A percentile compares a stretch with the other conserved stretches of the same genome.
phyloP scores from a whole-genome alignment of 1,140 invertebrate species.

The Drosophila rhopaloa region DNA sequence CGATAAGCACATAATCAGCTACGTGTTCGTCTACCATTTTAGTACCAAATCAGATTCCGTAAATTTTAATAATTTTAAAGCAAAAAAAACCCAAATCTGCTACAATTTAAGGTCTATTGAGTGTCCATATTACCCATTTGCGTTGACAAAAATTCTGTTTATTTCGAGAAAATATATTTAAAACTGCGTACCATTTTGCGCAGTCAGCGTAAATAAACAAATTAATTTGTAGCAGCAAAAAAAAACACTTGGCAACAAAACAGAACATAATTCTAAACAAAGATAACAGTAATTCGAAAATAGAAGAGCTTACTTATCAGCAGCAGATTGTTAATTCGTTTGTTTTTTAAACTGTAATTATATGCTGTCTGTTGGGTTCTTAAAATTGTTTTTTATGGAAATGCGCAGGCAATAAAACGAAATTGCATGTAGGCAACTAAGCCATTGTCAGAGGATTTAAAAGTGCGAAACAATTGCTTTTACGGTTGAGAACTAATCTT shows the following conservation, averaged over 20 bases:
- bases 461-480: conserved; percentile 39
- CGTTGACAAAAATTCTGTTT: conserved; percentile 9
- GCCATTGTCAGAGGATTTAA: conserved; percentile 39
- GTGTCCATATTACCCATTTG: conserved; percentile 14
- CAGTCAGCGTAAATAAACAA: conserved; percentile 25
- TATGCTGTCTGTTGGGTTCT: not conserved
- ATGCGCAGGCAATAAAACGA: not conserved
- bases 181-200: conserved; percentile 39
- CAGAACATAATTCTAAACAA: conserved; percentile 19
- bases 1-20: conserved; percentile 24
- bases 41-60: conserved; percentile 12
- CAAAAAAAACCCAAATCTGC: not conserved
- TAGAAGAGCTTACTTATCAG: conserved; percentile 44
- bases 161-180: conserved; percentile 22
- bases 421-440: conserved; percentile 24
- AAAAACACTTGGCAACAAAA: conserved; percentile 44
- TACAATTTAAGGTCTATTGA: conserved; percentile 5
- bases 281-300: conserved; percentile 34
- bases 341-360: conserved; percentile 17
- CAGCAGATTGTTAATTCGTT: conserved; percentile 21
- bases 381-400: conserved; percentile 1
- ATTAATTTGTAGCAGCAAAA: conserved; percentile 6
- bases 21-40: conserved; percentile 22
- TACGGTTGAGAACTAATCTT: conserved; percentile 13
- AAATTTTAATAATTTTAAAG: conserved; percentile 20